Base-by-base conservation (phyloP, 2,888 invertebrate species). In the Teleiodes luculella region DNA sequence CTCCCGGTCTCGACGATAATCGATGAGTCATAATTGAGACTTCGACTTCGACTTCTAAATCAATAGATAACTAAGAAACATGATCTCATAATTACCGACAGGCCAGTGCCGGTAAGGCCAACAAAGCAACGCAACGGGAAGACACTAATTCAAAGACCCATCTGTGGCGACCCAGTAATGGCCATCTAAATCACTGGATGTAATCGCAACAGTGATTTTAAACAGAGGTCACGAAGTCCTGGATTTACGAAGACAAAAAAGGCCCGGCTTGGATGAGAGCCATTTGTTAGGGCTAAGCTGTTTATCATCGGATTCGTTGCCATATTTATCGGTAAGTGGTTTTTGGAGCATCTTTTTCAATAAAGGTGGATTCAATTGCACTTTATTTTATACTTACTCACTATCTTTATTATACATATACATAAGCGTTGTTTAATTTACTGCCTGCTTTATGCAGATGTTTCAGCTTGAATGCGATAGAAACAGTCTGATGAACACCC, bases 1-100 rank as follows among this genome's bases (percentile, higher is more conserved):
- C 72, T 68, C 73, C 68, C 74, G 70, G 68, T 71, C 66, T 68
- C 65, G 69, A 73, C 76, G 73, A 81, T 82, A 81, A 84, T 83
- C 78, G 74, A 77, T 82, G 81, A 83, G 75, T 83, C 80, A 80
- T 82, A 86, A 84, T 83, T 82, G 80, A 85, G 81, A 80, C 80
- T 80, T 83, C 69, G 81, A 80, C 80, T 80, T 83, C 69, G 72
- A 80, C 78, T 78, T 83, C 83, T 79, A 80, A 85, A 86, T 82
- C 83, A 82, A 80, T 84, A 80, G 80, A 80, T 80, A 80, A 82
- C 76, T 79, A 83, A 76, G 81, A 82, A 83, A 81, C 82, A 85
- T 85, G 85, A 86, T 84, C 81, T 80, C 80, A 82, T 87, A 87
- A 87, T 87, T 83, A 83, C 78, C 76, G 71, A 71, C 72, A 62